Percentiles rank a stretch among this genome's conserved stretches.
Conservation (phyloP, 1,140 invertebrate genomes). For the Sycophila sp. region DNA sequence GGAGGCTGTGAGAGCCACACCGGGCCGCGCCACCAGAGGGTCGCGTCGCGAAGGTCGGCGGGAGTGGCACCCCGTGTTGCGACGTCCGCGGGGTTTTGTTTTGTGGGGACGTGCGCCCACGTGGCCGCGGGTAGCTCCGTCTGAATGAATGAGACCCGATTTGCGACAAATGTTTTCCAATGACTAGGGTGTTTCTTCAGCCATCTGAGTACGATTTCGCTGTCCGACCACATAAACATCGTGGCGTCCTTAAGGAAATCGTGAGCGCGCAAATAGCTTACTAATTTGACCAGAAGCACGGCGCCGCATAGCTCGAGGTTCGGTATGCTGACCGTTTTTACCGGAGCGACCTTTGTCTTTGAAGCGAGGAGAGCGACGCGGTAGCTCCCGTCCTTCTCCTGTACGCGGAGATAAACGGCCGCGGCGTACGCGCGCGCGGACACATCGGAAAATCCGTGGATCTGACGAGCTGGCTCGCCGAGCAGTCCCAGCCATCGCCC, state of each 20-base stretch:
- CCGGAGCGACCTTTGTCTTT: constrained; percentile 51
- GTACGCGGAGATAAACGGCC: constrained; percentile 42
- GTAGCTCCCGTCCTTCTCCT: constrained; percentile 12
- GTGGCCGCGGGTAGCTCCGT: background rate
- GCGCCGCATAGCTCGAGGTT: constrained; percentile 36
- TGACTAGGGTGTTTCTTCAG: constrained; percentile 32
- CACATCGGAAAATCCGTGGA: constrained; percentile 49
- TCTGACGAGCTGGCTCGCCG: constrained; percentile 1
- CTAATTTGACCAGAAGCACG: constrained; percentile 14
- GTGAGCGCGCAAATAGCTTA: background rate
- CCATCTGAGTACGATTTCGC: background rate
- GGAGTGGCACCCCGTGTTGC: background rate
- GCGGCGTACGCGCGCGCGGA: constrained; percentile 43
- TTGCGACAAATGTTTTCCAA: constrained; percentile 38
- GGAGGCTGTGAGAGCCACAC: background rate
- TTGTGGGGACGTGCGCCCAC: background rate
- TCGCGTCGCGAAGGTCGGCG: constrained; percentile 4
- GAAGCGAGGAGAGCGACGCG: constrained; percentile 41
- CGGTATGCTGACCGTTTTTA: constrained; percentile 35
- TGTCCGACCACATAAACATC: constrained; percentile 7
- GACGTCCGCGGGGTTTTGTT: constrained; percentile 3
- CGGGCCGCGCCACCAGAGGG: constrained; percentile 44
- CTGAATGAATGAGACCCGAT: background rate
- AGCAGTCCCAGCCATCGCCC: background rate
- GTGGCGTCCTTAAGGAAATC: background rate